Percentiles rank a stretch among this genome's conserved stretches.
phyloP scores from a whole-genome alignment of 2,888 invertebrate genomes.

The Sinohyriopsis cumingii region DNA sequence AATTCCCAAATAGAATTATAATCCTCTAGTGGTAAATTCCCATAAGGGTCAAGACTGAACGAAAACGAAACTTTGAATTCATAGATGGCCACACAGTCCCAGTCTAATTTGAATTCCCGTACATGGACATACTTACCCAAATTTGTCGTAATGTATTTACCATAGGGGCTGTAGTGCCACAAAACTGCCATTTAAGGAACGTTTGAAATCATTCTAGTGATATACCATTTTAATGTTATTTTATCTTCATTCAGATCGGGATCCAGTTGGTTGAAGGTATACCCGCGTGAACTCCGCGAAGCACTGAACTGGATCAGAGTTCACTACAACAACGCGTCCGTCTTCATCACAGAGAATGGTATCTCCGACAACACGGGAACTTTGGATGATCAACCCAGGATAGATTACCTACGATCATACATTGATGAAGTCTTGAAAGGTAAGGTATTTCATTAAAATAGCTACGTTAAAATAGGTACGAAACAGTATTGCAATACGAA shows the following conservation, averaged over 20 bases:
- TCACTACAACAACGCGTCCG: constrained; percentile 39
- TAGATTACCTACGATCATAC: constrained; percentile 46
- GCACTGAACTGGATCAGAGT: constrained; percentile 43
- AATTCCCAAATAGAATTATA: too few species aligned
- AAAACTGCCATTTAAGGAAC: too few species aligned
- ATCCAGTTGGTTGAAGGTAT: constrained; percentile 23
- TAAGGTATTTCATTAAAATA: constrained; percentile 12
- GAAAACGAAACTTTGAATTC: too few species aligned
- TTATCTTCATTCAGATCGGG: constrained; percentile 19
- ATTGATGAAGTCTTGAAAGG: constrained; percentile 62
- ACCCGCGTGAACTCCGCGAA: constrained; percentile 40
- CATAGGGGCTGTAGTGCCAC: too few species aligned
- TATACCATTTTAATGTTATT: not conserved
- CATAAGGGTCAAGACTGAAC: too few species aligned
- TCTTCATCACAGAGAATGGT: constrained; percentile 57
- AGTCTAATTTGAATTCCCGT: too few species aligned
- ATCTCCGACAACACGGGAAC: constrained; percentile 40
- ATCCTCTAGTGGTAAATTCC: too few species aligned
- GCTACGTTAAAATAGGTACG: not conserved
- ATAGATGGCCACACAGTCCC: too few species aligned
- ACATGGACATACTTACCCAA: too few species aligned
- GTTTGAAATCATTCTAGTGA: too few species aligned
- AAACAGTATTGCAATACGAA: too few species aligned
- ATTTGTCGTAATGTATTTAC: too few species aligned
- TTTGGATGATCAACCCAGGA: constrained; percentile 42